Evolutionary conservation across 2,888 invertebrate genomes (phyloP).

Genomic region (Melinaea marsaeus): DNA sequence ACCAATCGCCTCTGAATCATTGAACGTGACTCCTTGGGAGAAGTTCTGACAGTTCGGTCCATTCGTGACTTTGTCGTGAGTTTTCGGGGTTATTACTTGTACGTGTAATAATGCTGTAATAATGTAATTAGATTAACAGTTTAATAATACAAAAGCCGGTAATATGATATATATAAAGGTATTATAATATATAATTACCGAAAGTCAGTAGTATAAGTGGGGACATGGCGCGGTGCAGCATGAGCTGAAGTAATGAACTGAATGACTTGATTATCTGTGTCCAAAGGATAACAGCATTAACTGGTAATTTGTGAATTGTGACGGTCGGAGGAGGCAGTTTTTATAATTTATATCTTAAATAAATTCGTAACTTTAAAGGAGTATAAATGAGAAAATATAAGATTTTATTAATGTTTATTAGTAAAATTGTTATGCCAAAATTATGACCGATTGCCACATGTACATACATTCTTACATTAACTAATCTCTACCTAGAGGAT

Average conservation of each 20-base stretch:
- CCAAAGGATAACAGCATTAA: conserved; percentile 45
- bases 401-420: too few relatives aligned
- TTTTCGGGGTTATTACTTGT: conserved; percentile 36
- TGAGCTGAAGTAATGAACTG: conserved; percentile 54
- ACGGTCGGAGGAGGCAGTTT: conserved; percentile 40
- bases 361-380: too few relatives aligned
- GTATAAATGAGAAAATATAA: too few relatives aligned
- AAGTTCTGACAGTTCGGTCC: conserved; percentile 54
- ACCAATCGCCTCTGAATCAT: conserved; percentile 56
- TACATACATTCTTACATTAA: too few relatives aligned
- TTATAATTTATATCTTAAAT: conserved; percentile 4
- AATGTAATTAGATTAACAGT: not conserved
- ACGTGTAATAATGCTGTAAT: conserved; percentile 32
- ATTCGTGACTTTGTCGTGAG: conserved; percentile 38
- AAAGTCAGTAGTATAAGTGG: conserved; percentile 41
- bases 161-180: not conserved
- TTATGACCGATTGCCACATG: too few relatives aligned
- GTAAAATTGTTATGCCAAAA: too few relatives aligned
- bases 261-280: conserved; percentile 55
- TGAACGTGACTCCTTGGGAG: conserved; percentile 53
- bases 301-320: conserved; percentile 32
- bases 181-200: conserved; percentile 41
- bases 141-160: too few relatives aligned
- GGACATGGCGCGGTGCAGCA: conserved; percentile 45
- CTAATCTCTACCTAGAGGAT: too few relatives aligned